Conservation (phyloP, 2,888 invertebrate genomes). For the Parasteatoda lunata region DNA sequence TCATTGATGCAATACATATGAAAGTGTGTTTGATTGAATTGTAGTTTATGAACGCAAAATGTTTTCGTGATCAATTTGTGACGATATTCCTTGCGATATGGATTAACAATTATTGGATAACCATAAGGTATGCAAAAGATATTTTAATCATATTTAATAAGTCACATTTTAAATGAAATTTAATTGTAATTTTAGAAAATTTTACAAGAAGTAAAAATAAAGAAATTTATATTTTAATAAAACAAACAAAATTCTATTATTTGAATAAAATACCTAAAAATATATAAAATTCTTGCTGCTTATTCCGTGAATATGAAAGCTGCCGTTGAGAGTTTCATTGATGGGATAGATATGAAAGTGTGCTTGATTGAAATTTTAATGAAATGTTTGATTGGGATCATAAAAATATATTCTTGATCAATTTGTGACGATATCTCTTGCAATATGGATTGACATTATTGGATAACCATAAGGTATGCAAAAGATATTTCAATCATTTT, state of each 20-base stretch:
- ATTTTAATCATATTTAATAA: too few species aligned
- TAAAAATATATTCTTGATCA: neutral
- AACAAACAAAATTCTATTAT: too few species aligned
- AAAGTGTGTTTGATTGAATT: slow-evolving; percentile 5
- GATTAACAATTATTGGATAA: neutral
- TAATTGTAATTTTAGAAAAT: too few species aligned
- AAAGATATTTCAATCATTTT: too few species aligned
- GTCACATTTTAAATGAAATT: too few species aligned
- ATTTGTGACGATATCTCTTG: neutral
- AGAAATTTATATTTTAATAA: too few species aligned
- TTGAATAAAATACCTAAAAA: too few species aligned
- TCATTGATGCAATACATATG: slow-evolving; percentile 24
- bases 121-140: neutral
- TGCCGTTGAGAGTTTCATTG: slow-evolving; percentile 38
- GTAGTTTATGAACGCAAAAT: neutral
- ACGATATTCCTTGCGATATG: neutral
- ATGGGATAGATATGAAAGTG: slow-evolving; percentile 18
- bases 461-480: too few species aligned
- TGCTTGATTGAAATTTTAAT: neutral
- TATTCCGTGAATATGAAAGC: slow-evolving; percentile 11
- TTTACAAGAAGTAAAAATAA: too few species aligned
- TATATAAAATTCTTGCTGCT: slow-evolving; percentile 29
- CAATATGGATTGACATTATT: slow-evolving; percentile 21
- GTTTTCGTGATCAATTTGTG: neutral
- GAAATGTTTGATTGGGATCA: too few species aligned